A percentile compares a stretch with the other conserved stretches of the same genome.
Conservation (phyloP, 1,140 invertebrate species). For the Polypedilum pembai region DNA sequence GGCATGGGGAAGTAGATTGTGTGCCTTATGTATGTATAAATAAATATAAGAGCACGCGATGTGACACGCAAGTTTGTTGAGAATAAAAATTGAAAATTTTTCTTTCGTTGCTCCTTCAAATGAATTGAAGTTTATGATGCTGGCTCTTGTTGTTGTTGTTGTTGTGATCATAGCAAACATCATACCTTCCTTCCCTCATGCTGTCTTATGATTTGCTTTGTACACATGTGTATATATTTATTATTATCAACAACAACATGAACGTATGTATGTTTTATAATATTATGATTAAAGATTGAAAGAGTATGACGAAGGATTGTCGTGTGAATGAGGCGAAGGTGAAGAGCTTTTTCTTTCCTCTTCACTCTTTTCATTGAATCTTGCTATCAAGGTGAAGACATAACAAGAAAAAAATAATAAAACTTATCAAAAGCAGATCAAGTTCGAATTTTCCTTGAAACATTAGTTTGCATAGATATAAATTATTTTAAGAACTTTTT, state of each 20-base stretch:
- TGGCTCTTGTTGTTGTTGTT: not conserved
- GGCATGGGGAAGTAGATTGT: not conserved
- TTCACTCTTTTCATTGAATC: too few species aligned
- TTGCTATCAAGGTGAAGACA: too few species aligned
- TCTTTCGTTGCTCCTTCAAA: not conserved
- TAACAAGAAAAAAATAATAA: too few species aligned
- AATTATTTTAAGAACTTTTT: too few species aligned
- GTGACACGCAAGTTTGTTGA: not conserved
- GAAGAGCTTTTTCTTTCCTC: too few species aligned
- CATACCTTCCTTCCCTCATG: not conserved
- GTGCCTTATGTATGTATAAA: not conserved
- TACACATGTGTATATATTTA: not conserved
- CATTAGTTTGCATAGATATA: too few species aligned
- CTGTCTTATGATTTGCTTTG: not conserved
- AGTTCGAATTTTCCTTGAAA: too few species aligned
- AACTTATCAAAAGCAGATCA: too few species aligned
- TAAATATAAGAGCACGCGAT: not conserved
- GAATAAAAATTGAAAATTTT: not conserved
- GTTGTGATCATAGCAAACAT: not conserved
- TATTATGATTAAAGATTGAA: conserved; percentile 3
- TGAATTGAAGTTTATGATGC: not conserved
- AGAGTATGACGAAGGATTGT: not conserved
- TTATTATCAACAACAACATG: not conserved
- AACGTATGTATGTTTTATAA: not conserved
- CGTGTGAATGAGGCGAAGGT: too few species aligned